A percentile compares a stretch with the other conserved stretches of the same genome.
Conservation (phyloP, 53 echinoderm and acorn worm species). For the Holothuria scabra region DNA sequence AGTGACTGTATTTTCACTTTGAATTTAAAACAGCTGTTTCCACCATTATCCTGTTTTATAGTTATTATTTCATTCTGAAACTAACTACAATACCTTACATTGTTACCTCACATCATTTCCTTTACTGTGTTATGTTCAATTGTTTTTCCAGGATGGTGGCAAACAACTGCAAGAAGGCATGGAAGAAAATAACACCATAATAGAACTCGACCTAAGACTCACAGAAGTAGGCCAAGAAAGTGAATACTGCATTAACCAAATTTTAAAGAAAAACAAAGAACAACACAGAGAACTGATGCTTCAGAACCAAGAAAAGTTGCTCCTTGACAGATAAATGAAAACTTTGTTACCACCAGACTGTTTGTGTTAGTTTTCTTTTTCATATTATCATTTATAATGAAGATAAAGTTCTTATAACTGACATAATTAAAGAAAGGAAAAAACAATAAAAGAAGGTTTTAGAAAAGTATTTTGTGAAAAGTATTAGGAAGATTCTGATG, state of each 20-base stretch:
- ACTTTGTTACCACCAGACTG: background rate
- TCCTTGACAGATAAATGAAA: slow-evolving; percentile 66
- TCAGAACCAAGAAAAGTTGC: slow-evolving; percentile 62
- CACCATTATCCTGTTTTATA: too few relatives aligned
- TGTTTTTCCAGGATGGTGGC: slow-evolving; percentile 85
- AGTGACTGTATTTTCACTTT: too few relatives aligned
- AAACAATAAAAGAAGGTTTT: too few relatives aligned
- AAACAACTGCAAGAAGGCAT: slow-evolving; percentile 97
- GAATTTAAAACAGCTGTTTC: too few relatives aligned
- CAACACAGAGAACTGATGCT: slow-evolving; percentile 62
- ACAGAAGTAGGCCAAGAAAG: slow-evolving; percentile 99
- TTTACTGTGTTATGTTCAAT: background rate
- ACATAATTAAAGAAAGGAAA: too few relatives aligned
- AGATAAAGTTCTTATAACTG: too few relatives aligned
- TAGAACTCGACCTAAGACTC: slow-evolving; percentile 87
- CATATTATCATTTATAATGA: too few relatives aligned
- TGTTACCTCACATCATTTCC: background rate
- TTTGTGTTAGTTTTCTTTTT: too few relatives aligned
- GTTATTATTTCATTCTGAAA: too few relatives aligned
- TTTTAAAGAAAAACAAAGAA: slow-evolving; percentile 96
- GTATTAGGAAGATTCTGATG: too few relatives aligned
- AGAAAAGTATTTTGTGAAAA: too few relatives aligned
- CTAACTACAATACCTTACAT: too few relatives aligned
- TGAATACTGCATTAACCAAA: slow-evolving; percentile 98
- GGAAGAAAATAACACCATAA: slow-evolving; percentile 90